Evolutionary conservation across 2,113 vertebrate species (phyloP).

Genomic region (Chitala chitala): DNA sequence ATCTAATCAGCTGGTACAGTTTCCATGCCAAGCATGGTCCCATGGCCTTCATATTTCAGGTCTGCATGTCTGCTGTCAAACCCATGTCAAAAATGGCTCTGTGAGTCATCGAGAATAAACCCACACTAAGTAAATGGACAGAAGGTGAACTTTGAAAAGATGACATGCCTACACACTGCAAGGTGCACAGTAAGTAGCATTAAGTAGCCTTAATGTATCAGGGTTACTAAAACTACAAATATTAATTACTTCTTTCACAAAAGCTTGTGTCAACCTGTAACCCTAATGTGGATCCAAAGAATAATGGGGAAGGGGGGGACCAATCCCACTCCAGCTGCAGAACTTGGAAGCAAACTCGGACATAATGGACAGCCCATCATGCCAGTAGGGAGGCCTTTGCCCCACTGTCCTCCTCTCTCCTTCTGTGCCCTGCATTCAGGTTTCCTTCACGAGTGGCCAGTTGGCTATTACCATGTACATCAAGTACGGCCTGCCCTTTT

Average conservation of each 20-base stretch:
- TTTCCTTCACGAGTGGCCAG: background rate
- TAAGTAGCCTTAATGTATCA: no score
- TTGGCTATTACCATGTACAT: background rate
- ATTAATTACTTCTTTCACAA: no score
- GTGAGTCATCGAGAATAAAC: slow-evolving; percentile 47
- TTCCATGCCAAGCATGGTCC: slow-evolving; percentile 55
- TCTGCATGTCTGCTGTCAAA: slow-evolving; percentile 52
- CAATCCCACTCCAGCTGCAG: no score
- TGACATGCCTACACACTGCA: no score
- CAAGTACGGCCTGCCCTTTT: background rate
- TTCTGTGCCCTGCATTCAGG: background rate
- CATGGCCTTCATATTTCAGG: slow-evolving; percentile 58
- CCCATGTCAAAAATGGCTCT: slow-evolving; percentile 43
- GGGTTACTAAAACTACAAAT: no score
- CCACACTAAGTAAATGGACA: slow-evolving; percentile 28
- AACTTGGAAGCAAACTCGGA: background rate
- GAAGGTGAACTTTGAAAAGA: background rate
- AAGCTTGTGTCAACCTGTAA: no score
- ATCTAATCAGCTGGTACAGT: slow-evolving; percentile 54
- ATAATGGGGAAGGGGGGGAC: background rate
- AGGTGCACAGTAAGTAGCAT: no score
- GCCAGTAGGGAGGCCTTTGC: background rate
- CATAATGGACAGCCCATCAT: background rate
- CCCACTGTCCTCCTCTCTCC: background rate
- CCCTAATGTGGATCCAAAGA: no score